phyloP scores from a whole-genome alignment of 2,888 invertebrate species.

The Ctenicera cuprea region DNA sequence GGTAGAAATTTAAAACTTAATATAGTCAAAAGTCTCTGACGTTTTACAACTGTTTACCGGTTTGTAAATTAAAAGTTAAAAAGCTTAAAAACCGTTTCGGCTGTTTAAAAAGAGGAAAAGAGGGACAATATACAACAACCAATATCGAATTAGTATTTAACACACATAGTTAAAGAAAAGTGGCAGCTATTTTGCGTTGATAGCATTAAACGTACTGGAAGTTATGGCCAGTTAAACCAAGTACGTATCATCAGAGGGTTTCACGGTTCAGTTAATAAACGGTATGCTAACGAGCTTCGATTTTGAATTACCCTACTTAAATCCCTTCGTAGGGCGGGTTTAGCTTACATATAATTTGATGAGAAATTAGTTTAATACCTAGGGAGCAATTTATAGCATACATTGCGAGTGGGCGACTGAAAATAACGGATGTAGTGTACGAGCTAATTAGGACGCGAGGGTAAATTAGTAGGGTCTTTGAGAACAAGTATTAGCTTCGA shows the following conservation, averaged over 20 bases:
- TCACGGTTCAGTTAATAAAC: constrained; percentile 32
- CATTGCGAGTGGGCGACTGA: constrained; percentile 6
- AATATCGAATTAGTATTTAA: neutral
- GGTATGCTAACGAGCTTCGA: constrained; percentile 36
- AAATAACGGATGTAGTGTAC: constrained; percentile 16
- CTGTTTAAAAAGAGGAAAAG: no score
- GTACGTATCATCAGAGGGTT: constrained; percentile 31
- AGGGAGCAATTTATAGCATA: constrained; percentile 28
- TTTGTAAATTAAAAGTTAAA: no score
- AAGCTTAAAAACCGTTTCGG: no score
- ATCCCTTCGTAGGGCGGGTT: constrained; percentile 28
- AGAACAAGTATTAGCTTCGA: constrained; percentile 10
- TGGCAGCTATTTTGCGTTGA: neutral
- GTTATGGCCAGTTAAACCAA: constrained; percentile 30
- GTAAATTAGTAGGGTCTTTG: constrained; percentile 4
- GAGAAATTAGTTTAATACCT: constrained; percentile 36
- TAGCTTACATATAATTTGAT: constrained; percentile 33
- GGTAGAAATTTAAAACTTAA: no score
- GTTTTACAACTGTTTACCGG: no score
- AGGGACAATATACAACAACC: no score
- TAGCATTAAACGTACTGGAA: constrained; percentile 18
- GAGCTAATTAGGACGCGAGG: constrained; percentile 6
- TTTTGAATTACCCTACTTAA: constrained; percentile 35
- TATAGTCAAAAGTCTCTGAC: no score
- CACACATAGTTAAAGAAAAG: constrained; percentile 4